Evolutionary conservation across 1,140 invertebrate species (phyloP), one percentile per base, ranked within the genome.

Genomic region (Elymnias hypermnestra): DNA sequence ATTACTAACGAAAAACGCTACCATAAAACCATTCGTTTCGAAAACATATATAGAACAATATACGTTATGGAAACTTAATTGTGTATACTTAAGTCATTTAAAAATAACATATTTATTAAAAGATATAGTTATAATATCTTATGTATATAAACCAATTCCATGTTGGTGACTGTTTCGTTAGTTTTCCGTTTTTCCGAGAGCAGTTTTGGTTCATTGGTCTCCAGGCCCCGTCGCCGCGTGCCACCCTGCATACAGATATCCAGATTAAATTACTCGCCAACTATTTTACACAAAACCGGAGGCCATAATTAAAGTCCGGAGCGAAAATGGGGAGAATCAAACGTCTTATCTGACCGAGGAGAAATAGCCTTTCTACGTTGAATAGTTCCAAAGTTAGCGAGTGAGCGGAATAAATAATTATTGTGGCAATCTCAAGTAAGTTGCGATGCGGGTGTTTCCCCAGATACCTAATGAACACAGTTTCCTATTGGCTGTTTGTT

Each of bases 351-450:
- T 84, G 77, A 79, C 81, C 75, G 66, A 47, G 58, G 73, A 66
- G 76, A 79, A 78, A 76, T 76, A 78, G 70, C 71, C 69, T 78
- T 83, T 83, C 76, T 67, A 71, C 71, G 63, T 53, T 85, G 74
- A 85, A 85, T 85, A 75, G 82, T 83, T 74, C 57, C 67, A 49
- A 65, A 73, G 66, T 73, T 57, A 57, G 66, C 54, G 68, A 78
- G 77, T 83, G 82, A 82, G 77, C 69, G 68, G 82, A 85, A 85
- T 85, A 78, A 83, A 82, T 85, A 85, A 85, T 84, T 81, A 77
- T 81, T 77, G 72, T 65, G 56, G 61, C 68, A 69, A 82, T 79
- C 67, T 81, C 71, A 75, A 77, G 65, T 82, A 59, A 58, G 60
- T 70, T 62, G 58, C 54, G 47, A 66, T 60, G 61, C 56, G 53